Percentiles rank a stretch among this genome's conserved stretches.
These are phyloP conservation scores for Orthonevra nobilis DNA, from an alignment of 2,888 invertebrate species.

Conservation along the genomic window DNA sequence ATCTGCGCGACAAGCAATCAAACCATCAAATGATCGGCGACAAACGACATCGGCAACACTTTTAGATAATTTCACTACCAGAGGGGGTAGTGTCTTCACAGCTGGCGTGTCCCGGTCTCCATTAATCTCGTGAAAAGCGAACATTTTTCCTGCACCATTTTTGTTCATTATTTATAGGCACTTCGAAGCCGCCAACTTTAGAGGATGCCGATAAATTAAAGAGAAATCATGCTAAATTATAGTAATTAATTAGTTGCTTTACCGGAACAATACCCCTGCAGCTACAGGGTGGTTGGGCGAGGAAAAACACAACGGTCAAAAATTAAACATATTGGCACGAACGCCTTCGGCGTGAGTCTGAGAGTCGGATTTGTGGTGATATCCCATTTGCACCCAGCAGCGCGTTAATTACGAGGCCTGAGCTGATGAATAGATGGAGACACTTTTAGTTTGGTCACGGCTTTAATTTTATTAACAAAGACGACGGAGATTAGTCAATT, in stretches of 20 bases:
- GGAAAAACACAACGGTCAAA: neutral
- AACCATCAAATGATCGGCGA: constrained; percentile 16
- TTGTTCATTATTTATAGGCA: constrained; percentile 53
- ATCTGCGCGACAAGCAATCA: no score
- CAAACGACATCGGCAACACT: constrained; percentile 40
- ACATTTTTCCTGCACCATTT: constrained; percentile 58
- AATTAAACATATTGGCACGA: constrained; percentile 52
- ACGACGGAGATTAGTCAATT: constrained; percentile 45
- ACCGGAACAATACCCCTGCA: constrained; percentile 8
- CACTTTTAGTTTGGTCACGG: neutral
- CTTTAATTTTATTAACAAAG: constrained; percentile 44
- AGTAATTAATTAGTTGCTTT: constrained; percentile 53
- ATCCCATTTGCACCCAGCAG: constrained; percentile 30
- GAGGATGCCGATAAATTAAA: constrained; percentile 44
- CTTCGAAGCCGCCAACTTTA: constrained; percentile 29
- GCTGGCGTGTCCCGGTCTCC: constrained; percentile 4
- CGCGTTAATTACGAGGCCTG: constrained; percentile 59
- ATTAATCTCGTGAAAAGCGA: constrained; percentile 41
- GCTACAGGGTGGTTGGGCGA: neutral
- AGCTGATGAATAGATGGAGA: constrained; percentile 45
- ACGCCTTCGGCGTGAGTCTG: constrained; percentile 40
- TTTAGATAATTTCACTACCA: no score
- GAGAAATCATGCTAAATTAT: constrained; percentile 44
- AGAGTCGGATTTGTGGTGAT: constrained; percentile 1
- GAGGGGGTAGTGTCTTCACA: no score